Evolutionary conservation across 2,888 invertebrate genomes (phyloP).

Genomic region (Plutella xylostella): DNA sequence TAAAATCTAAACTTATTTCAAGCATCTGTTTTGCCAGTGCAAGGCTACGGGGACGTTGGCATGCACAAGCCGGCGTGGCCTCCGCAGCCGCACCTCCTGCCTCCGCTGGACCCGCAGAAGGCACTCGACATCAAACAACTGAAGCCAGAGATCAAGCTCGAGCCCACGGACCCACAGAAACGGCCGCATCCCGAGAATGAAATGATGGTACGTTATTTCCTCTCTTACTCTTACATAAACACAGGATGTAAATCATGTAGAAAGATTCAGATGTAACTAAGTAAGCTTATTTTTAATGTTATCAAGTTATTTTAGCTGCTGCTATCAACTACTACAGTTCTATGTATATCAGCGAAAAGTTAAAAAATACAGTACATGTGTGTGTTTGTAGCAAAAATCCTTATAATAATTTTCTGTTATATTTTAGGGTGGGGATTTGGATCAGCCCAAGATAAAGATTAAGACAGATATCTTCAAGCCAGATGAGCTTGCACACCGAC

Average conservation of each 20-base stretch:
- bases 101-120: conserved; percentile 53
- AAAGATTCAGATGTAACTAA: too few species aligned
- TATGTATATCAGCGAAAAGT: too few species aligned
- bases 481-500: conserved; percentile 47
- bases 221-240: too few species aligned
- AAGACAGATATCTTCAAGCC: conserved; percentile 67
- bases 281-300: too few species aligned
- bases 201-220: conserved; percentile 44
- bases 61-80: conserved; percentile 59
- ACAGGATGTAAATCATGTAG: too few species aligned
- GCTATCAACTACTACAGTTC: too few species aligned
- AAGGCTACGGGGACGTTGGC: conserved; percentile 54
- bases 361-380: neutral
- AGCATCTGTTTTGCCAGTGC: too few species aligned
- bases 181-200: conserved; percentile 53
- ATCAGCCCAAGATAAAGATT: conserved; percentile 65
- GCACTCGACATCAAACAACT: conserved; percentile 53
- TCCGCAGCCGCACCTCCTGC: conserved; percentile 51
- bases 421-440: conserved; percentile 41
- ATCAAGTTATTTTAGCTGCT: too few species aligned
- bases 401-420: neutral
- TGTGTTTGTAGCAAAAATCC: neutral
- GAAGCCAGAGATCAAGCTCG: conserved; percentile 59
- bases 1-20: too few species aligned
- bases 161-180: conserved; percentile 53